Percentiles rank a stretch among this genome's conserved stretches.
Conservation (phyloP, 2,888 invertebrate species). For the Lordiphosa andalusiaca region DNA sequence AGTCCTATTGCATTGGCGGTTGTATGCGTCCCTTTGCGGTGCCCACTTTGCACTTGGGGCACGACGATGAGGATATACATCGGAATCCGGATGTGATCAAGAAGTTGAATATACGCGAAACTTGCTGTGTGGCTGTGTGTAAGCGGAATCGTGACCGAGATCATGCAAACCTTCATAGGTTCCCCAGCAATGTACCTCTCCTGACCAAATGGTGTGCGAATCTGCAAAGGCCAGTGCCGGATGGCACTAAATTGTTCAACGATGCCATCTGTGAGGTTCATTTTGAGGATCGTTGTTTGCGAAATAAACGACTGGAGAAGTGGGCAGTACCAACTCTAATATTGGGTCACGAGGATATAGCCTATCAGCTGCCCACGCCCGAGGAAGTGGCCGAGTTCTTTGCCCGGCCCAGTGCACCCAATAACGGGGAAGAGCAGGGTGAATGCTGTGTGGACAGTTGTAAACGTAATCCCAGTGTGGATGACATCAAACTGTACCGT, state of each 20-base stretch:
- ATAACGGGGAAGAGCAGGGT: constrained; percentile 74
- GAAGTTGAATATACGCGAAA: constrained; percentile 75
- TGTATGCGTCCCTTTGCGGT: constrained; percentile 78
- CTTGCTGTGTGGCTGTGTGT: constrained; percentile 72
- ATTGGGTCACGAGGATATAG: constrained; percentile 64
- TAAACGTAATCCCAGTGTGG: constrained; percentile 75
- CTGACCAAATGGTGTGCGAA: constrained; percentile 76
- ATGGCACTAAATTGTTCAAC: constrained; percentile 74
- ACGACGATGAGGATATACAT: constrained; percentile 73
- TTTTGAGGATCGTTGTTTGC: constrained; percentile 74
- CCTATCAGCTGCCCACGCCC: constrained; percentile 63
- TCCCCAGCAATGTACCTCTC: constrained; percentile 69
- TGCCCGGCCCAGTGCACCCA: constrained; percentile 60
- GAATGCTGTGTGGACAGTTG: constrained; percentile 75
- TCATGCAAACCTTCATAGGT: constrained; percentile 75
- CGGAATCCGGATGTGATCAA: constrained; percentile 77
- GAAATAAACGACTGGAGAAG: constrained; percentile 75
- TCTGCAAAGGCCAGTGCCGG: constrained; percentile 68
- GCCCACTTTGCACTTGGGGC: constrained; percentile 71
- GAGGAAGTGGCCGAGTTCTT: constrained; percentile 72
- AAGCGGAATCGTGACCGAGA: constrained; percentile 76
- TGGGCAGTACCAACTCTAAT: constrained; percentile 74
- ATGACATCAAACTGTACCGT: constrained; percentile 74
- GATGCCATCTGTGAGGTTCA: constrained; percentile 77
- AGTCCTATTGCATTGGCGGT: constrained; percentile 76